phyloP scores from a whole-genome alignment of 2,113 vertebrate genomes.

The Rhineura floridana region DNA sequence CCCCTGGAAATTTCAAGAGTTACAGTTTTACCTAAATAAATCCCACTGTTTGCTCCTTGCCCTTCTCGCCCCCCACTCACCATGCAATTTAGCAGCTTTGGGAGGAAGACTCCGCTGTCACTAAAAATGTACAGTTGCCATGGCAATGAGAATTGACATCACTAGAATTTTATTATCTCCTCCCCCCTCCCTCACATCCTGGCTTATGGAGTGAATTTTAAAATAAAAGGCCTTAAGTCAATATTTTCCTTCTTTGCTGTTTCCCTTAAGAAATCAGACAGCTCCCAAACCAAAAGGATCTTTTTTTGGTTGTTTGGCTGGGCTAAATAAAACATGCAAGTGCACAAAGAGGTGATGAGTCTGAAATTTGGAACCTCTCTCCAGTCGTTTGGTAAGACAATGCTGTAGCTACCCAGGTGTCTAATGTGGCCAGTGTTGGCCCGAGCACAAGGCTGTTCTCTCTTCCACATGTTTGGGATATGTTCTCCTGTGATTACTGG shows the following conservation, averaged over 20 bases:
- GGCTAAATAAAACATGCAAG: slow-evolving; percentile 7
- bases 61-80: slow-evolving; percentile 59
- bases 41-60: slow-evolving; percentile 54
- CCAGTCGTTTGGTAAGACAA: slow-evolving; percentile 2
- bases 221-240: not conserved
- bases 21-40: slow-evolving; percentile 57
- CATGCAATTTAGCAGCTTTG: slow-evolving; percentile 61
- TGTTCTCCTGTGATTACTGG: slow-evolving; percentile 23
- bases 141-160: slow-evolving; percentile 65
- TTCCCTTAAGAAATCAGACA: slow-evolving; percentile 25
- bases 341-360: not conserved
- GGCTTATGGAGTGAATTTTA: slow-evolving; percentile 33
- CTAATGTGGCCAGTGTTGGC: slow-evolving; percentile 41
- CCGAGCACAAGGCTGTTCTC: slow-evolving; percentile 50
- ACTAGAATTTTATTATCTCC: slow-evolving; percentile 59
- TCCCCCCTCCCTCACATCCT: not conserved
- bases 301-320: not conserved
- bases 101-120: slow-evolving; percentile 69
- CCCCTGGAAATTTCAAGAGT: slow-evolving; percentile 54
- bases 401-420: slow-evolving; percentile 26
- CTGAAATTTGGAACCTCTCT: slow-evolving; percentile 2
- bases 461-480: not conserved
- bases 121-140: slow-evolving; percentile 71
- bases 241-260: not conserved
- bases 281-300: not conserved